Percentiles rank a stretch among this genome's conserved stretches.
Conservation (phyloP, 2,797 vertebrate species). For the Loris lydekkerianus region DNA sequence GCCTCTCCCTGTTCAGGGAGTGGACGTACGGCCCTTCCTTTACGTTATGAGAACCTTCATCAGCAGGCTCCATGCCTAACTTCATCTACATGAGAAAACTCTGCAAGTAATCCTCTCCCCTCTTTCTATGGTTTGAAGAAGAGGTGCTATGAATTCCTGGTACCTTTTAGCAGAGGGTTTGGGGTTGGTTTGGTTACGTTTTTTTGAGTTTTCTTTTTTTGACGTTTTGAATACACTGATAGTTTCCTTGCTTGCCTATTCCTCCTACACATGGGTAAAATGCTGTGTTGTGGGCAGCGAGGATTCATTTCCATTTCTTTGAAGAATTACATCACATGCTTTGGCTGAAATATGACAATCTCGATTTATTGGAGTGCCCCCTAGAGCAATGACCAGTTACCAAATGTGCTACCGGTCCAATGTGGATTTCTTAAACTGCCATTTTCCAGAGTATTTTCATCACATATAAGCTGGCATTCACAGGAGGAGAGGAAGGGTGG, state of each 20-base stretch:
- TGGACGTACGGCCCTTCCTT: background rate
- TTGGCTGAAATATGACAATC: conserved; percentile 77
- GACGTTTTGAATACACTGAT: background rate
- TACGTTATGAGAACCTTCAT: background rate
- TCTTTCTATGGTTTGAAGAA: conserved; percentile 14
- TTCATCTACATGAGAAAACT: background rate
- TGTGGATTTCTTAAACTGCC: conserved; percentile 68
- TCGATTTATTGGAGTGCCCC: conserved; percentile 74
- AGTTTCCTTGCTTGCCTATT: conserved; percentile 51
- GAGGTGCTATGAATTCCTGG: background rate
- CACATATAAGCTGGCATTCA: conserved; percentile 68
- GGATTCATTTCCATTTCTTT: conserved; percentile 74
- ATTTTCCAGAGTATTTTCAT: conserved; percentile 78
- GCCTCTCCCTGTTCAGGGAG: accelerated
- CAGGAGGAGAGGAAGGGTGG: background rate
- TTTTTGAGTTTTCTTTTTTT: background rate
- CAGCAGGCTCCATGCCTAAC: background rate
- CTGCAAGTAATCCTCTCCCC: background rate
- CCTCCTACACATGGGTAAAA: conserved; percentile 60
- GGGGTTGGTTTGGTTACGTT: background rate
- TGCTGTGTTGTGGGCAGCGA: conserved; percentile 30
- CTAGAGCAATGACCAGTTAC: conserved; percentile 79
- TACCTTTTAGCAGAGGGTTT: conserved; percentile 43
- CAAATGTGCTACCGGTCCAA: conserved; percentile 65
- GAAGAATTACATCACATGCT: conserved; percentile 70